A percentile compares a stretch with the other conserved stretches of the same genome.
These are phyloP conservation scores for Avahi laniger DNA, from an alignment of 2,797 vertebrate genomes.

Conservation along the genomic window DNA sequence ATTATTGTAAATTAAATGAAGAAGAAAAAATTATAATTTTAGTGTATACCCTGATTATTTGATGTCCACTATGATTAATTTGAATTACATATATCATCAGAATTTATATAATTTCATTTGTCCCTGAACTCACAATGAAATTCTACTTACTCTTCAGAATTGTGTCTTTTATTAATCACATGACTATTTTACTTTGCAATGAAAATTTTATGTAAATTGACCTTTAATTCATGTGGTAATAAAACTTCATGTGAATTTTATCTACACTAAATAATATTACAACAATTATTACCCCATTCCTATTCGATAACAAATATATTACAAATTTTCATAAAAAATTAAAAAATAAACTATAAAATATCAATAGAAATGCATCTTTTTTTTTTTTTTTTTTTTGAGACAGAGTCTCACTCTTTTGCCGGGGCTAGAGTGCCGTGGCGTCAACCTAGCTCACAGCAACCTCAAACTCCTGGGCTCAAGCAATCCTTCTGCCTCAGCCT, in stretches of 20 bases:
- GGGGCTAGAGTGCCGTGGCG: too few relatives aligned
- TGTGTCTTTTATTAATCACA: background rate
- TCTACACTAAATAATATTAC: background rate
- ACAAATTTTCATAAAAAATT: background rate
- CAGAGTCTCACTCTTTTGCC: too few relatives aligned
- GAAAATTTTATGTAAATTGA: background rate
- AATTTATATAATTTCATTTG: background rate
- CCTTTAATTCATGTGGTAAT: background rate
- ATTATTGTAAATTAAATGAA: background rate
- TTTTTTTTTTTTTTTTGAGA: too few relatives aligned
- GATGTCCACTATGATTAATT: background rate
- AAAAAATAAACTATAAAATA: background rate
- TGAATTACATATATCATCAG: background rate
- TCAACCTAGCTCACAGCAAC: too few relatives aligned
- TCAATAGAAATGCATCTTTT: background rate
- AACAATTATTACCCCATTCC: background rate
- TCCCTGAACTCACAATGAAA: background rate
- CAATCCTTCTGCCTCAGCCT: too few relatives aligned
- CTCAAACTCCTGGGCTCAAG: too few relatives aligned
- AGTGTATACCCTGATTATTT: background rate
- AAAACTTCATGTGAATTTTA: background rate
- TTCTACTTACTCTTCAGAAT: background rate
- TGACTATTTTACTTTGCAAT: background rate
- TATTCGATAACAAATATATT: too few relatives aligned
- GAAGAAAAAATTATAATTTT: background rate